Evolutionary conservation across 1,140 invertebrate genomes (phyloP).

Genomic region (Drosophila subpulchrella): DNA sequence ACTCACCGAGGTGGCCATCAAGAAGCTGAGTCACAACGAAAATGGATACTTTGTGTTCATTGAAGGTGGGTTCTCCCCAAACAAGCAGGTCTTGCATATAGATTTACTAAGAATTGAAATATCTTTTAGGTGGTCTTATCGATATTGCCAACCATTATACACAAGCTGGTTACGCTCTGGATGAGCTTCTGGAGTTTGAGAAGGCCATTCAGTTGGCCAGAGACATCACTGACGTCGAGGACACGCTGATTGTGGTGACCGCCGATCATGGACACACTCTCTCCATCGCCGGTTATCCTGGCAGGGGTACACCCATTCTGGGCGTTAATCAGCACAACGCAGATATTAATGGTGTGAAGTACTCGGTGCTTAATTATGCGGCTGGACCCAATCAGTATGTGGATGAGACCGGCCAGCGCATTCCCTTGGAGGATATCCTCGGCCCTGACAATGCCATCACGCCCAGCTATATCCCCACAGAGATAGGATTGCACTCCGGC

Average conservation of each 20-base stretch:
- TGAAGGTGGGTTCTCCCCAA: background rate
- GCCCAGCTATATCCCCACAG: slow-evolving; percentile 84
- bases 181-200: slow-evolving; percentile 89
- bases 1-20: slow-evolving; percentile 8
- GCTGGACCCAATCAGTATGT: slow-evolving; percentile 87
- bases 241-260: slow-evolving; percentile 89
- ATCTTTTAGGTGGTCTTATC: slow-evolving; percentile 86
- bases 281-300: slow-evolving; percentile 89
- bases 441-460: slow-evolving; percentile 74
- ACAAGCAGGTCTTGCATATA: background rate
- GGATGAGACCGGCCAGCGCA: slow-evolving; percentile 61
- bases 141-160: slow-evolving; percentile 90
- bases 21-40: background rate
- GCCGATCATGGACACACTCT: slow-evolving; percentile 90
- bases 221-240: slow-evolving; percentile 86
- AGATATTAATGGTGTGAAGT: slow-evolving; percentile 85
- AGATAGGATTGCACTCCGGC: slow-evolving; percentile 87
- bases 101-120: background rate
- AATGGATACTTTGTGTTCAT: background rate
- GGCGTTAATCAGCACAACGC: slow-evolving; percentile 81
- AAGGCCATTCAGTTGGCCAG: slow-evolving; percentile 88
- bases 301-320: slow-evolving; percentile 89
- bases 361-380: slow-evolving; percentile 88
- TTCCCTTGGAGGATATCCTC: slow-evolving; percentile 50
- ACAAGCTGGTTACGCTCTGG: slow-evolving; percentile 87